Conservation (phyloP, 2,797 vertebrate genomes). For the Acanthornis magna region DNA sequence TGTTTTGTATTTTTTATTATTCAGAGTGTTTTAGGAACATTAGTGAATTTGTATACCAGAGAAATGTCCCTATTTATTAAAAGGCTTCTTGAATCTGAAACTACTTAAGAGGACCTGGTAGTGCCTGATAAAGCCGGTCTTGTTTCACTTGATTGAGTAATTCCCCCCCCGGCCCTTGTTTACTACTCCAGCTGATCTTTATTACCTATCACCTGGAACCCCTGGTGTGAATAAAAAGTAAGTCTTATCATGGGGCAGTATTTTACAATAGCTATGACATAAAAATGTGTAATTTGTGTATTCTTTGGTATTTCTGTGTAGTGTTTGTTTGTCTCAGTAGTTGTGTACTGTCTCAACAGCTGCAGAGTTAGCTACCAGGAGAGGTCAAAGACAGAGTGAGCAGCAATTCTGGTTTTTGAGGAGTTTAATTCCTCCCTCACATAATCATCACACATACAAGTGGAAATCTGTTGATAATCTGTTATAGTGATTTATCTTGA, state of each 20-base stretch:
- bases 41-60: neutral
- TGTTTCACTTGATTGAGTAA: neutral
- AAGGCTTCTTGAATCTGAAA: neutral
- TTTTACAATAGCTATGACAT: neutral
- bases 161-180: neutral
- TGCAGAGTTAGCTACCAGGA: neutral
- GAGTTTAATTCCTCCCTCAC: neutral
- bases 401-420: neutral
- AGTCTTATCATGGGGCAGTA: neutral
- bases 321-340: neutral
- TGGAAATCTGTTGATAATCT: neutral
- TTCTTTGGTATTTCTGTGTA: neutral
- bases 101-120: neutral
- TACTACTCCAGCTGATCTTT: neutral
- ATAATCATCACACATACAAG: neutral
- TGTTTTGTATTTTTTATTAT: neutral
- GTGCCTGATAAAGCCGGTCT: neutral
- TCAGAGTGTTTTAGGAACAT: neutral
- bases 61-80: neutral
- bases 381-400: neutral
- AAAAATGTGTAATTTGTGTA: neutral
- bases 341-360: neutral
- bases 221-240: neutral
- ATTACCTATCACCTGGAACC: neutral
- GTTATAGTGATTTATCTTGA: neutral